phyloP scores from a whole-genome alignment of 2,888 invertebrate genomes.

The Agrochola litura region DNA sequence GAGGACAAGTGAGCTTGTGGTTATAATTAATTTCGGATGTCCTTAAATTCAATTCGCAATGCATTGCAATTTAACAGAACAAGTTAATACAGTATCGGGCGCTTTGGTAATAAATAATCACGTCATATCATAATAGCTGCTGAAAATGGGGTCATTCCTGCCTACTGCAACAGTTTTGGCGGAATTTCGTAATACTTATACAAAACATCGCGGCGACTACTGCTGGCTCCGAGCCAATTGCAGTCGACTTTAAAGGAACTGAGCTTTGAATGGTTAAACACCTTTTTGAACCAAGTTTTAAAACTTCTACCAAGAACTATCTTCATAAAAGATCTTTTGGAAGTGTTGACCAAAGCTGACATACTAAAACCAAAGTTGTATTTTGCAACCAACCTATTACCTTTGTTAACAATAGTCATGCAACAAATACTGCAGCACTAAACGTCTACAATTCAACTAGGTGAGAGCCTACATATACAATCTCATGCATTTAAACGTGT shows the following conservation, averaged over 20 bases:
- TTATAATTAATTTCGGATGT: slow-evolving; percentile 41
- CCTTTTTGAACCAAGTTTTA: slow-evolving; percentile 63
- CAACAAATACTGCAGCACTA: slow-evolving; percentile 26
- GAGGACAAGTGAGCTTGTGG: slow-evolving; percentile 18
- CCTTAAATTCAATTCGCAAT: slow-evolving; percentile 53
- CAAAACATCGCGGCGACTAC: slow-evolving; percentile 79
- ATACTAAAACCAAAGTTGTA: slow-evolving; percentile 7
- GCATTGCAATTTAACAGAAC: slow-evolving; percentile 42
- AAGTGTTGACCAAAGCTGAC: neutral
- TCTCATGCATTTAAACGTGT: slow-evolving; percentile 23
- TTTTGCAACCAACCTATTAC: slow-evolving; percentile 14
- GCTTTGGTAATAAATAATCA: slow-evolving; percentile 61
- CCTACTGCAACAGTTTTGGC: slow-evolving; percentile 87
- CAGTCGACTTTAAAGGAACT: slow-evolving; percentile 72
- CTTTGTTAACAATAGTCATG: slow-evolving; percentile 13
- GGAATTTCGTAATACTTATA: slow-evolving; percentile 87
- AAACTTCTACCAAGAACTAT: slow-evolving; percentile 42
- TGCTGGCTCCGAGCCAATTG: slow-evolving; percentile 83
- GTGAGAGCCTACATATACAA: slow-evolving; percentile 13
- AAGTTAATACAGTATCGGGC: slow-evolving; percentile 48
- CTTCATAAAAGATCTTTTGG: slow-evolving; percentile 20
- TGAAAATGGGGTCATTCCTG: slow-evolving; percentile 83
- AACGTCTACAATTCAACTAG: slow-evolving; percentile 12
- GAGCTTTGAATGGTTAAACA: slow-evolving; percentile 67
- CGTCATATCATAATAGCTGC: slow-evolving; percentile 70